Evolutionary conservation across 2,797 vertebrate species (phyloP).

Genomic region (Ctenopoma multispine): DNA sequence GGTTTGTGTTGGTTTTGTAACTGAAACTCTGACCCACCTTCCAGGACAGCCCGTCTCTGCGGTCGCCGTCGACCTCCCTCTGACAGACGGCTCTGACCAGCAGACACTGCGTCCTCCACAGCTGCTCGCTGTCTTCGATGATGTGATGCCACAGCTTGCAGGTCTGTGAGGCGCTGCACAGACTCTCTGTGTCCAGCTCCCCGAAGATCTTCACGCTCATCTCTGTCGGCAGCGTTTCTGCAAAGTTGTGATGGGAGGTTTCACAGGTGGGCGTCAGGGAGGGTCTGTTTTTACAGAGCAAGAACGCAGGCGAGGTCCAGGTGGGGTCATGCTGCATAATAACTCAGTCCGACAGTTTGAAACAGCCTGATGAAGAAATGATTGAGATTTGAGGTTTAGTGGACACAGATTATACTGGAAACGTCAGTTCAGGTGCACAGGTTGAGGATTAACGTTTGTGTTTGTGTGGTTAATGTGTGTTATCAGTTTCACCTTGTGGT

Average conservation of each 20-base stretch:
- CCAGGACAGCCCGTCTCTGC: constrained; percentile 86
- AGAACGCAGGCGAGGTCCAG: constrained; percentile 28
- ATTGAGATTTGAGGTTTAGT: too few species aligned
- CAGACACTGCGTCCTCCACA: constrained; percentile 90
- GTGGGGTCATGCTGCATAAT: constrained; percentile 76
- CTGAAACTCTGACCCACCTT: constrained; percentile 80
- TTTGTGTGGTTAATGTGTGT: too few species aligned
- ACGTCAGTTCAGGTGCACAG: too few species aligned
- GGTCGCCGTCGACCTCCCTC: constrained; percentile 86
- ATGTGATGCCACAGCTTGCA: constrained; percentile 86
- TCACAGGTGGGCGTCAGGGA: background rate
- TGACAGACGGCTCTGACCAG: constrained; percentile 80
- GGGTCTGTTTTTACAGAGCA: constrained; percentile 39
- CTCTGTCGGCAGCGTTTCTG: constrained; percentile 85
- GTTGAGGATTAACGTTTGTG: too few species aligned
- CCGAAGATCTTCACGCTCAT: constrained; percentile 87
- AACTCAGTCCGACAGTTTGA: constrained; percentile 34
- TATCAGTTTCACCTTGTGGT: too few species aligned
- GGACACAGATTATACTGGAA: too few species aligned
- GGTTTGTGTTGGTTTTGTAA: too few species aligned
- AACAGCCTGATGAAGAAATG: background rate
- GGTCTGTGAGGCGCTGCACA: constrained; percentile 85
- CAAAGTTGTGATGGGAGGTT: constrained; percentile 69
- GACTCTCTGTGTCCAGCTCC: constrained; percentile 84
- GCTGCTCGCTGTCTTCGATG: constrained; percentile 81